Conservation (phyloP, 2,113 vertebrate species). For the Bombycilla garrulus region DNA sequence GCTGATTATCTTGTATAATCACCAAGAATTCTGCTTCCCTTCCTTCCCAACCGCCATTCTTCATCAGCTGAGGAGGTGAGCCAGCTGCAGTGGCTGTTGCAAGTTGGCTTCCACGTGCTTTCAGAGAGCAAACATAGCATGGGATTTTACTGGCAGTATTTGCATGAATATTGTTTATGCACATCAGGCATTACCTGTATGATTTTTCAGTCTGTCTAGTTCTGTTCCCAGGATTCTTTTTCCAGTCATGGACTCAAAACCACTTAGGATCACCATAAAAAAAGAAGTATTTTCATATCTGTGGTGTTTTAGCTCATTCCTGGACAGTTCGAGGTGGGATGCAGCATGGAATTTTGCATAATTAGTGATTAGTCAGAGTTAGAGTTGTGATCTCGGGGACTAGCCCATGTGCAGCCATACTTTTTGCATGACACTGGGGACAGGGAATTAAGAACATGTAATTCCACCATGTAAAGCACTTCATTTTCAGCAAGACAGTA, state of each 20-base stretch:
- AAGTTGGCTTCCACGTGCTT: background rate
- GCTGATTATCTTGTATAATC: background rate
- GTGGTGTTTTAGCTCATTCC: background rate
- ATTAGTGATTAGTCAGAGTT: background rate
- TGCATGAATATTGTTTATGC: background rate
- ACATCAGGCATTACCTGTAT: background rate
- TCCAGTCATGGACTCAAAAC: background rate
- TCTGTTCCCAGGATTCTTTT: background rate
- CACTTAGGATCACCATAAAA: background rate
- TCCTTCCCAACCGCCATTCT: background rate
- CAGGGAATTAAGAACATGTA: background rate
- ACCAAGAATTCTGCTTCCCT: background rate
- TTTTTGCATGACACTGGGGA: background rate
- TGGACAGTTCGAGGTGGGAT: background rate
- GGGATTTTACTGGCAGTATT: background rate
- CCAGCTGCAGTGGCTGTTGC: background rate
- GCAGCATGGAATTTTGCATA: background rate
- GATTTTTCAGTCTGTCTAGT: background rate
- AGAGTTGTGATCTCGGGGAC: background rate
- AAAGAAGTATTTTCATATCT: background rate
- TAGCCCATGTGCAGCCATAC: background rate
- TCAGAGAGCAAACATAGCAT: background rate
- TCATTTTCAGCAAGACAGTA: background rate
- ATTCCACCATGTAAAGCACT: background rate
- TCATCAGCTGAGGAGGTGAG: background rate